Base-by-base conservation (phyloP, 2,797 vertebrate genomes). In the Epinephelus awoara region DNA sequence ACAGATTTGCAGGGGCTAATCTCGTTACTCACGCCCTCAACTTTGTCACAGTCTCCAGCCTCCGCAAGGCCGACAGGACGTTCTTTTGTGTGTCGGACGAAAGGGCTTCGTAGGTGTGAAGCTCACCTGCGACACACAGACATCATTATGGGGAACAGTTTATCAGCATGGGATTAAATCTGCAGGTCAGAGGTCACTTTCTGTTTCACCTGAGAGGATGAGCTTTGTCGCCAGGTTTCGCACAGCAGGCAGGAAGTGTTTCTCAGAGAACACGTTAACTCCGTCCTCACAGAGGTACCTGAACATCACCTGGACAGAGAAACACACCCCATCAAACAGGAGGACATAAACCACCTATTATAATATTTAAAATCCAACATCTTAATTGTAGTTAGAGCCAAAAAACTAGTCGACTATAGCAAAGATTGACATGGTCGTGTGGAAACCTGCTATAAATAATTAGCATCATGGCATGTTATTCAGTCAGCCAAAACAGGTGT, bases 21-120 rank as follows among this genome's bases (percentile, higher is more conserved):
- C 83, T 81, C n/a, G 71, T 77, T 79, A 95, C 96, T 96, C 93
- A 99, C 98, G 3, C 78, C 92, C 93, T 97, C 63, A 80, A 90
- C 93, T 94, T 97, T 27, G 95, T 95, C 46, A 95, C 82, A 9
- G 90, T 94, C 1, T 93, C 92, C 25, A 98, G 93, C 57, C 97
- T 93, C 52, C 93, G 88, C 70, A 98, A 95, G 29, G 97, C 93
- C 10, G 94, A 86, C 79, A 99, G 82, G 76, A 94, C 94, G 49
- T 99, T 99, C 84, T 97, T 99, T 80, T 97, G 97, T 12, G 95
- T 88, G 72, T 99, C 97, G 0, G 96, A 97, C 10, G 98, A 99
- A 21, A 99, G 93, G 0, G 95, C 94, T 67, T 99, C 98, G 0
- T 97, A 96, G 82, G 97, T 97, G 64, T 92, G 88, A 0, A 95